Base-by-base conservation (phyloP, 2,888 invertebrate genomes). In the Podabrus alpinus region DNA sequence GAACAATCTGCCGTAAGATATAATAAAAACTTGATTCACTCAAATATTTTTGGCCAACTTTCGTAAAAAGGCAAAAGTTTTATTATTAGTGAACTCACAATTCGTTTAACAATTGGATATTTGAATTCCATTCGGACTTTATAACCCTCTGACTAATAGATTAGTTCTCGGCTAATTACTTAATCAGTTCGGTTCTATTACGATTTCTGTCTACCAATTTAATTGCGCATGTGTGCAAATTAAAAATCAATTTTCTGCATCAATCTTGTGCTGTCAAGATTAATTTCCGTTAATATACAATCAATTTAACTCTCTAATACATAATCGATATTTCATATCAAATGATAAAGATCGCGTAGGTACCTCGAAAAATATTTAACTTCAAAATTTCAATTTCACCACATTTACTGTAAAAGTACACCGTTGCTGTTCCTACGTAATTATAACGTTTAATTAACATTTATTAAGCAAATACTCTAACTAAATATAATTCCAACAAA, bases 241-340 rank as follows among this genome's bases (percentile, higher is more conserved):
- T 84, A 84, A 85, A 85, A 85, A 84, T 83, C 83, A 84, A 86
- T 86, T 84, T 84, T 79, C 83, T 80, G 77, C 83, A 81, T 83
- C 84, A 83, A 83, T 84, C 83, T 83, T 80, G 80, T 78, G 80
- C 82, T 81, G 83, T 83, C 84, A 82, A 83, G 82, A 81, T 84
- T 83, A 83, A 84, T 84, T 82, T 82, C 83, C 83, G 82, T 79
- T 79, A 80, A 77, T 79, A 77, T 66, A 77, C 80, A 81, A 81
- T 82, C 82, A 79, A 79, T 81, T 82, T 80, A 76, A 71, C 66
- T 72, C 73, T 69, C 77, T 80, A 79, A 79, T 78, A 80, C 77
- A 73, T 78, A 80, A 82, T 80, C 79, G 78, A 81, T 80, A 80
- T 78, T 78, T 77, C 78, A 80, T 79, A 79, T 24, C 62, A 64